Evolutionary conservation across 2,113 vertebrate genomes (phyloP).

Genomic region (Phalacrocorax carbo): DNA sequence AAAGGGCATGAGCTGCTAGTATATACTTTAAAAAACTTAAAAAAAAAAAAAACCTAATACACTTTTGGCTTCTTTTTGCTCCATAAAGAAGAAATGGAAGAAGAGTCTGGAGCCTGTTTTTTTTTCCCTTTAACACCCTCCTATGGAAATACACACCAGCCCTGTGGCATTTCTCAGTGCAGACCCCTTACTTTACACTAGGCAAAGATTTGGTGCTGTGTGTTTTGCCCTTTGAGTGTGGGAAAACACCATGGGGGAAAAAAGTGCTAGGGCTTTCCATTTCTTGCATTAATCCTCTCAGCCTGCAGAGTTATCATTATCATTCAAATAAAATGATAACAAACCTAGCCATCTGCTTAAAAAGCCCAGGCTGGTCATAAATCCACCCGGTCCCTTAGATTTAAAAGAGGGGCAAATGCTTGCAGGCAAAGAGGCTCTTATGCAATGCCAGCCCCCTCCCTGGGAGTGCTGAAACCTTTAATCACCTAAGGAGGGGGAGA

Average conservation of each 20-base stretch:
- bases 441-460: constrained; percentile 26
- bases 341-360: constrained; percentile 40
- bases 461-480: constrained; percentile 63
- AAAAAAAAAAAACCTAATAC: background rate
- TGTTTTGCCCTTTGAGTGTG: background rate
- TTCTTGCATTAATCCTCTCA: constrained; percentile 40
- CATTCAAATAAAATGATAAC: background rate
- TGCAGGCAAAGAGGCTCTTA: constrained; percentile 51
- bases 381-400: constrained; percentile 34
- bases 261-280: background rate
- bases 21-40: background rate
- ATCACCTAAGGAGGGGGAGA: constrained; percentile 64
- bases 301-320: constrained; percentile 1
- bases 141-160: background rate
- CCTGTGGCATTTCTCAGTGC: background rate
- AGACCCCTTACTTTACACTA: background rate
- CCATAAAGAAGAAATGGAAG: background rate
- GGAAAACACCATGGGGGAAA: background rate
- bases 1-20: background rate
- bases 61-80: background rate
- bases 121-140: background rate
- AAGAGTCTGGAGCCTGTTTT: background rate
- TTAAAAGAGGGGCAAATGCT: constrained; percentile 50
- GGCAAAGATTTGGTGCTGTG: background rate
- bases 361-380: constrained; percentile 15